Conservation (phyloP, 1,140 invertebrate species). For the Argopecten irradians region DNA sequence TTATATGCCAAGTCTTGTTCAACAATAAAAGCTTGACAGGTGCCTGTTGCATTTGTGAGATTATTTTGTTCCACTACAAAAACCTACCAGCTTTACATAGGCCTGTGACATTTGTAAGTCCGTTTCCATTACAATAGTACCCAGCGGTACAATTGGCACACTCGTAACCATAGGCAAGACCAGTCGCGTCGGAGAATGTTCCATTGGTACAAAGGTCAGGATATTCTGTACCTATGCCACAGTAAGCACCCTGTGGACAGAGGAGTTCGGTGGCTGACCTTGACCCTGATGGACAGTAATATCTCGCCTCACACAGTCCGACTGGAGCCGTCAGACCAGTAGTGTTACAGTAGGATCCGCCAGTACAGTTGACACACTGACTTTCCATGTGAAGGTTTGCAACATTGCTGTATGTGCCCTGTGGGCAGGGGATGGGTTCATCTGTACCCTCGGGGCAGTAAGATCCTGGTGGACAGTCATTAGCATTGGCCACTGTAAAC, state of each 20-base stretch:
- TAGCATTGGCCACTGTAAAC: slow-evolving; percentile 56
- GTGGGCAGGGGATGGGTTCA: slow-evolving; percentile 67
- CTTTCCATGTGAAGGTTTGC: slow-evolving; percentile 49
- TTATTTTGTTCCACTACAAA: background rate
- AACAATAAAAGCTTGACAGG: too few relatives aligned
- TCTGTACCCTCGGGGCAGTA: slow-evolving; percentile 68
- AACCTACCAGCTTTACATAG: slow-evolving; percentile 69
- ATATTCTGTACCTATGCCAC: slow-evolving; percentile 60
- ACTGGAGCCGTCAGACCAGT: slow-evolving; percentile 66
- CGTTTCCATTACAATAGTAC: slow-evolving; percentile 69
- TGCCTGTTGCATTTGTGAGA: too few relatives aligned
- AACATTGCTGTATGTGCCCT: slow-evolving; percentile 66
- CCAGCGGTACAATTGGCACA: slow-evolving; percentile 69
- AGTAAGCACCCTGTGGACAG: slow-evolving; percentile 70
- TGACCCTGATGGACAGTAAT: slow-evolving; percentile 70
- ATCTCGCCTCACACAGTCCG: slow-evolving; percentile 64
- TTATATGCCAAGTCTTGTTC: too few relatives aligned
- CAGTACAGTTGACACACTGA: slow-evolving; percentile 72
- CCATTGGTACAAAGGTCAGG: slow-evolving; percentile 69
- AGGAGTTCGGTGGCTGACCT: slow-evolving; percentile 57
- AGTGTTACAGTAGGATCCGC: slow-evolving; percentile 69
- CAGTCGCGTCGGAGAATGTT: slow-evolving; percentile 71
- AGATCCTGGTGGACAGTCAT: slow-evolving; percentile 66
- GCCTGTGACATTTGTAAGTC: slow-evolving; percentile 65
- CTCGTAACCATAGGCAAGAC: slow-evolving; percentile 51